Percentiles rank a stretch among this genome's conserved stretches.
These are phyloP conservation scores for Stegodyphus dumicola DNA, from an alignment of 1,140 invertebrate genomes.

Conservation along the genomic window DNA sequence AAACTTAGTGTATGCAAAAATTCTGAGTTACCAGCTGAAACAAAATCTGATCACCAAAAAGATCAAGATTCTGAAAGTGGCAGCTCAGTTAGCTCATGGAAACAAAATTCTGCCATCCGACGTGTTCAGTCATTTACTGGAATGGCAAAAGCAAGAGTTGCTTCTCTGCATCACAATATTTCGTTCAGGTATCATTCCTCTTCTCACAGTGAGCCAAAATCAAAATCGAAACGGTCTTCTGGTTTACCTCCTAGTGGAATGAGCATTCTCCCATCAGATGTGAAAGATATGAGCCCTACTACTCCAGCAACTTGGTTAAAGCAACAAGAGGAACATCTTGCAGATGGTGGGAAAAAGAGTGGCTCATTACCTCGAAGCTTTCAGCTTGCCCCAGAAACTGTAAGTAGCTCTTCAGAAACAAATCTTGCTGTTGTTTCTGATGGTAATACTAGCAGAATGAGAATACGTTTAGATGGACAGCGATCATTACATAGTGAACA, in stretches of 20 bases:
- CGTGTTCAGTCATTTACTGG: slow-evolving; percentile 63
- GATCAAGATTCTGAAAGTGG: slow-evolving; percentile 57
- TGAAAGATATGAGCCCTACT: slow-evolving; percentile 69
- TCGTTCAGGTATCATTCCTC: slow-evolving; percentile 59
- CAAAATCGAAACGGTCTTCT: slow-evolving; percentile 31
- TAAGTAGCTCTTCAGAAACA: neutral
- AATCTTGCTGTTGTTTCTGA: neutral
- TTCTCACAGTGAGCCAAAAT: slow-evolving; percentile 12
- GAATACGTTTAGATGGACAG: slow-evolving; percentile 25
- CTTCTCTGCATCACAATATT: slow-evolving; percentile 60
- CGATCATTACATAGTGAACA: slow-evolving; percentile 64
- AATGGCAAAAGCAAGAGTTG: slow-evolving; percentile 58
- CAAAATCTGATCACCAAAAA: slow-evolving; percentile 18
- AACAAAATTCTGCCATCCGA: slow-evolving; percentile 47
- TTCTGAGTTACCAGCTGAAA: neutral
- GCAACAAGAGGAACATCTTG: slow-evolving; percentile 73
- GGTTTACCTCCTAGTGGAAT: slow-evolving; percentile 40
- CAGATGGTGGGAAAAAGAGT: slow-evolving; percentile 73
- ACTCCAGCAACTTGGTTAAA: slow-evolving; percentile 74
- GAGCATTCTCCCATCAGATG: slow-evolving; percentile 23
- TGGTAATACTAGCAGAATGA: slow-evolving; percentile 1
- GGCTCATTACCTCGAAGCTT: slow-evolving; percentile 84
- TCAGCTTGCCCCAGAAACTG: slow-evolving; percentile 71
- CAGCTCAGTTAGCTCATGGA: slow-evolving; percentile 54
- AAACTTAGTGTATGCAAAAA: neutral